Percentiles rank a stretch among this genome's conserved stretches.
These are phyloP conservation scores for Furcula furcula DNA, from an alignment of 2,888 invertebrate genomes.

Conservation along the genomic window DNA sequence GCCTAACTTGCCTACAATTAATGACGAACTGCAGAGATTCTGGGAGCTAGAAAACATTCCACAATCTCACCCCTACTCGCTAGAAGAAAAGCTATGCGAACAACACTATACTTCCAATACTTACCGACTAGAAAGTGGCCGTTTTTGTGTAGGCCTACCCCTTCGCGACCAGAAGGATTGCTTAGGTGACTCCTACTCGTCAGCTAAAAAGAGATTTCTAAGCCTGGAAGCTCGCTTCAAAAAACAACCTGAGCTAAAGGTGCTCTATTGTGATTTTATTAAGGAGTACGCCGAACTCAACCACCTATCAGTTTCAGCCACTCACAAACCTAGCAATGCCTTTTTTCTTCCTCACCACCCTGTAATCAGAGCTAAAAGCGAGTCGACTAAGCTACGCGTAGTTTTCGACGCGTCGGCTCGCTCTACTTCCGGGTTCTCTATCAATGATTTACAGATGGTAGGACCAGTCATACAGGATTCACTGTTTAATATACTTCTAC, in stretches of 20 bases:
- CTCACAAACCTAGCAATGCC: too few relatives aligned
- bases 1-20: background rate
- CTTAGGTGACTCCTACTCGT: constrained; percentile 3
- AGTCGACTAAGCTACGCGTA: too few relatives aligned
- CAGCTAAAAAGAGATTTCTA: constrained; percentile 3
- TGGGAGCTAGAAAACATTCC: background rate
- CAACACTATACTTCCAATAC: background rate
- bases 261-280: background rate
- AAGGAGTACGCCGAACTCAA: too few relatives aligned
- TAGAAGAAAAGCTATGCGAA: constrained; percentile 3
- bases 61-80: background rate
- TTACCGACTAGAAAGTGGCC: background rate
- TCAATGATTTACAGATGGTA: too few relatives aligned
- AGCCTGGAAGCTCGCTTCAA: background rate
- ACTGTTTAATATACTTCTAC: too few relatives aligned
- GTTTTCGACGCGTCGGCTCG: too few relatives aligned
- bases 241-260: constrained; percentile 1
- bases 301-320: too few relatives aligned
- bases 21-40: background rate
- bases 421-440: too few relatives aligned
- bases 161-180: background rate
- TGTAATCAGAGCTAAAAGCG: too few relatives aligned
- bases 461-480: too few relatives aligned
- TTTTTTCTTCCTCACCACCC: too few relatives aligned
- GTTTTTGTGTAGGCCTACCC: constrained; percentile 2